Evolutionary conservation across 1,140 invertebrate genomes (phyloP), one percentile per base, ranked within the genome.

Genomic region (Drosophila jambulina): DNA sequence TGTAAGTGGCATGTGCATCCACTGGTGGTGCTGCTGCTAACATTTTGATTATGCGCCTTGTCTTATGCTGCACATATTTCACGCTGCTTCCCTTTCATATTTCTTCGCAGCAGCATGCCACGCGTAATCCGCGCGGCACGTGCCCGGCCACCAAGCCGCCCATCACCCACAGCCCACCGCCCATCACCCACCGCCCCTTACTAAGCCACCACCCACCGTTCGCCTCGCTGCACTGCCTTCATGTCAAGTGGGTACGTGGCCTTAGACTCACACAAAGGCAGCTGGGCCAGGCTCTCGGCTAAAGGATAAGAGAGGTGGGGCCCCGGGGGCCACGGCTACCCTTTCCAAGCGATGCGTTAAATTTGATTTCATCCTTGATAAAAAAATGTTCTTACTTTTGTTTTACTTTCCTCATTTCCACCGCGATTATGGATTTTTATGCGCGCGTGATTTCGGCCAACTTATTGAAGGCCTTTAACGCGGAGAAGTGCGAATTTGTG

Each of bases 61-160:
- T 91, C 86, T 85, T 90, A 82, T 90, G 85, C 86, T 79, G 72
- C 82, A 90, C 86, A 90, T 91, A 70, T 90, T 85, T 87, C 83
- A 90, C 48, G 80, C 85, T 68, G 72, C 69, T 83, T 83, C 60
- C 70, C 78, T 80, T 74, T 67, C 75, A 62, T 75, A 68, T 69
- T 74, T 74, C 48, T 45, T 65, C 58, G 40, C 61, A 63, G 77
- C 72, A 67, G 45, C 81, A 42, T 67, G 77, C 61, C 58, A 56
- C 58, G 78, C 74, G 68, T 86, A 75, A 79, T 86, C 78, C 75
- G 46, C 54, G 46, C 63, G 81, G 81, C 85, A 85, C 85, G 81
- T 90, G 85, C 63, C 75, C 34, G 19, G 25, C 65, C 68, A 45
- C 64, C 45, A 29, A 54, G 34, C 25, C 60, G 1, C 8, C 8